Evolutionary conservation across 2,888 invertebrate genomes (phyloP), one percentile per base, ranked within the genome.

Genomic region (Asteroscopus sphinx): DNA sequence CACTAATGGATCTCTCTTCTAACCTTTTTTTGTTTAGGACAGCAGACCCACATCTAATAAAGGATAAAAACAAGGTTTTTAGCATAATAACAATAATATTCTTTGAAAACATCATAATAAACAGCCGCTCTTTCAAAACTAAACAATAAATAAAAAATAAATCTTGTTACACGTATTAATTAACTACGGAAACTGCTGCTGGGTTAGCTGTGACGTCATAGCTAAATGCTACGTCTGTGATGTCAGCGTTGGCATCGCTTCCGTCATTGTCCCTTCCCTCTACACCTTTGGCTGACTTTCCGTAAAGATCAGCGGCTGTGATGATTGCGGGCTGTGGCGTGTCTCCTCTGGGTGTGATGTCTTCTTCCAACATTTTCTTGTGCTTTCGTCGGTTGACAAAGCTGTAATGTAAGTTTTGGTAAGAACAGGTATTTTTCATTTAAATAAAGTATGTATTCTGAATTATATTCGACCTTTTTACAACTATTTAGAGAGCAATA

Each of bases 291-390:
- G 53, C 33, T 30, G 42, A 42, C 82, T 82, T 62, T 30, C 74
- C 74, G 76, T 61, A 65, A 73, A 77, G 88, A 92, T 91, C 87
- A 91, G 85, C 72, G 91, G 92, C 82, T 85, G 92, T 66, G 88
- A 91, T 37, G 86, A 85, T 72, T 85, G 82, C 63, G 82, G 65
- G 76, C 83, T 62, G 73, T 85, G 81, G 59, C 75, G 83, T 39
- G 64, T 85, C 87, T 77, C 89, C 81, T 76, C 87, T 73, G 67
- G 90, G 83, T 69, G 85, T 72, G 82, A 74, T 60, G 70, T 77
- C 79, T 79, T 91, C 91, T 80, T 92, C 93, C 75, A 87, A 52
- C 81, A 91, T 87, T 86, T 93, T 90, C 82, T 92, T 86, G 79
- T 85, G 88, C 44, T 86, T 79, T 77, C 84, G 79, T 84, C 92